Evolutionary conservation across 64 coral and sea anemone species (phyloP).

Genomic region (Dendronephthya gigantea): DNA sequence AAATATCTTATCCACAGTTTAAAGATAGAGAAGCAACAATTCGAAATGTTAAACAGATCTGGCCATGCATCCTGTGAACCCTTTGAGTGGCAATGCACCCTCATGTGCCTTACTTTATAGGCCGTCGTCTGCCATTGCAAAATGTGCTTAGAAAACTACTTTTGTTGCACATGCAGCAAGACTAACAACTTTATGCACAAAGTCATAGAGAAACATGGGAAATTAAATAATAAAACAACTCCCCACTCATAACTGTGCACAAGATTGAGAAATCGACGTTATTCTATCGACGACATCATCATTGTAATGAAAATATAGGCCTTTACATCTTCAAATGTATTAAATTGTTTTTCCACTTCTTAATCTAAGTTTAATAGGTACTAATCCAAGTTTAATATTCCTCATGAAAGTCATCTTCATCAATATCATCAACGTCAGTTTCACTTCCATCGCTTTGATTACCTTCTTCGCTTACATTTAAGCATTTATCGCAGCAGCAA

Average conservation of each 20-base stretch:
- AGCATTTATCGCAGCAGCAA: background rate
- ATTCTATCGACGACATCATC: background rate
- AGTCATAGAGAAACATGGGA: background rate
- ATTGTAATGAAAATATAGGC: background rate
- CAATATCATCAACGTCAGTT: background rate
- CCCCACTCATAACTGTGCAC: conserved; percentile 8
- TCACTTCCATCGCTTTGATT: background rate
- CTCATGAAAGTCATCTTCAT: conserved; percentile 6
- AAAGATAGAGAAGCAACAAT: no score
- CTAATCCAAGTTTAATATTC: background rate
- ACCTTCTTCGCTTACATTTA: background rate
- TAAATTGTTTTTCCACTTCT: no score
- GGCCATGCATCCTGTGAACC: no score
- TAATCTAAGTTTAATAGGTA: no score
- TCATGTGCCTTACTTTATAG: no score
- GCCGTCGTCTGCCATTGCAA: background rate
- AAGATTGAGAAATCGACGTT: background rate
- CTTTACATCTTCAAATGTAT: no score
- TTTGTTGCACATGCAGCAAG: background rate
- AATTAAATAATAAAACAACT: background rate
- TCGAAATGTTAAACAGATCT: no score
- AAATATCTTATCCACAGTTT: no score
- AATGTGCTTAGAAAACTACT: background rate
- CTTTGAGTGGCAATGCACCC: no score
- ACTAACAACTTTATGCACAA: background rate